Evolutionary conservation across 2,888 invertebrate species (phyloP), one percentile per base, ranked within the genome.

Genomic region (Dichetophora obliterata): DNA sequence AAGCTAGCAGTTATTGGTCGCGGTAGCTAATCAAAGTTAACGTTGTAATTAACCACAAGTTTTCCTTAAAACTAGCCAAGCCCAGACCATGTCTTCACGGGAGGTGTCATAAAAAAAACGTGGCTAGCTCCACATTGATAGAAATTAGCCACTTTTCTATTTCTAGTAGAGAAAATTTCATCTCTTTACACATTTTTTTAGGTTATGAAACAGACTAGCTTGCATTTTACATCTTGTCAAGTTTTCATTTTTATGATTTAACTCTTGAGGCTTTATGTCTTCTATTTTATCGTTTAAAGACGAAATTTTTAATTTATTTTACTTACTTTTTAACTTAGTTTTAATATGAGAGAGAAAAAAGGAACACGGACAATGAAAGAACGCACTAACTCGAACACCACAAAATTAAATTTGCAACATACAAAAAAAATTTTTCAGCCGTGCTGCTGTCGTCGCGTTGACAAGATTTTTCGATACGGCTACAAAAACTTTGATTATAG

Each of bases 311-410:
- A 63, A 76, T 19, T 34, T 78, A 71, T 69, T 79, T 77, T 85
- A 86, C 86, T 86, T 87, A 86, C 86, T 85, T 85, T 85, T 82
- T n/a, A n/a, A 70, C 80, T 83, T 69, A 82, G 78, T 82, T 84
- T 80, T 74, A 82, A 81, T 82, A 79, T 79, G 80, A 81, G 84
- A 83, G 82, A 82, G n/a, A 85, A 84, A 82, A 80, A 78, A 85
- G 84, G 85, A 86, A 86, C 85, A 82, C 80, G 79, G 83, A 84
- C 79, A 79, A 85, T 86, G 82, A 82, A 85, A 82, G 83, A 81
- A 85, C 87, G 82, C 82, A 85, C 83, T 82, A 81, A 85, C 83
- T 83, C 82, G 82, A 82, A 84, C 83, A 85, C 84, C 83, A 85
- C 86, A 82, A 85, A 84, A 85, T 79, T 81, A 82, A 85, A 84